Percentiles rank a stretch among this genome's conserved stretches.
Evolutionary conservation across 2,888 invertebrate species (phyloP).

Genomic region (Perithous albicinctus): DNA sequence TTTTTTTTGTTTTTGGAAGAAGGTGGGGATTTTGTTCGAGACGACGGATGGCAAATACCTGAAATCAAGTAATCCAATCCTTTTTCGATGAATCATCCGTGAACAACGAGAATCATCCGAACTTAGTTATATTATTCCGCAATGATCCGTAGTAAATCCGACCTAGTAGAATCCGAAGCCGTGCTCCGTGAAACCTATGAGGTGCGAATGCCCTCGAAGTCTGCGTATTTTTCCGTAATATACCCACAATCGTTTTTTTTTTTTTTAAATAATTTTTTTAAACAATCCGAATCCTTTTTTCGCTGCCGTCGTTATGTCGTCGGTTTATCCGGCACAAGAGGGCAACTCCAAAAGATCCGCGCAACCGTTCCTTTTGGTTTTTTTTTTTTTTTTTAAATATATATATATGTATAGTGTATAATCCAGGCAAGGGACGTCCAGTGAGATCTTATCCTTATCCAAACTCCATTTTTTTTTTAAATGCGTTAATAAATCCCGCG

Average conservation of each 20-base stretch:
- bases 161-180: conserved; percentile 54
- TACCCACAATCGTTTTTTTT: conserved; percentile 25
- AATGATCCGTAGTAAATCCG: conserved; percentile 52
- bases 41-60: conserved; percentile 65
- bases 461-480: conserved; percentile 65
- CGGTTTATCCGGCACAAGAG: conserved; percentile 35
- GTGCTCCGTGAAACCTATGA: conserved; percentile 42
- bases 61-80: conserved; percentile 65
- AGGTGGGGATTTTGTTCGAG: background rate
- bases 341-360: conserved; percentile 49
- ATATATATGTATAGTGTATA: conserved; percentile 45
- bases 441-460: conserved; percentile 66
- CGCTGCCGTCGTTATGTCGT: conserved; percentile 47
- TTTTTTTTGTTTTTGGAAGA: background rate
- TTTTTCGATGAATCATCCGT: conserved; percentile 48
- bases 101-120: conserved; percentile 59
- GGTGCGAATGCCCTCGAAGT: conserved; percentile 10
- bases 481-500: conserved; percentile 68
- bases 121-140: conserved; percentile 51
- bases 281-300: conserved; percentile 51
- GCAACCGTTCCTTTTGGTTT: conserved; percentile 69
- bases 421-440: conserved; percentile 61
- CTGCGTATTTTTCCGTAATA: conserved; percentile 22
- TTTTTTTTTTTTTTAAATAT: too few species aligned
- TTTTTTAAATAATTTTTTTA: background rate